Conservation (phyloP, 2,113 vertebrate species). For the Probosciger aterrimus region DNA sequence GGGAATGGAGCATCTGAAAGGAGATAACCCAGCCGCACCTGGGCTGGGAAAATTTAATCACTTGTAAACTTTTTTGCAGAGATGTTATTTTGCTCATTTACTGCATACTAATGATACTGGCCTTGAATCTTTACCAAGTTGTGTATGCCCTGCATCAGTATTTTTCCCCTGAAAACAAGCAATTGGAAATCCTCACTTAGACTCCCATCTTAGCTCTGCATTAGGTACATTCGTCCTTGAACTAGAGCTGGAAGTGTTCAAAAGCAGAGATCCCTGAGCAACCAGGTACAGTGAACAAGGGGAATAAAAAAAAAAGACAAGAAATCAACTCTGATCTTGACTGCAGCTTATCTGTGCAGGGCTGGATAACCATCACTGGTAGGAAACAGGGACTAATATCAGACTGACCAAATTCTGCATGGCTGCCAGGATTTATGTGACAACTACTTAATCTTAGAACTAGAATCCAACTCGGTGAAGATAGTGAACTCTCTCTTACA, state of each 20-base stretch:
- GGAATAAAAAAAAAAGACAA: background rate
- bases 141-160: too few relatives aligned
- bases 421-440: fast-evolving
- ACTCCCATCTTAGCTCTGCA: background rate
- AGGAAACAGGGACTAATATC: background rate
- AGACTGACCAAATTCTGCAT: too few relatives aligned
- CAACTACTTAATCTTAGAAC: fast-evolving
- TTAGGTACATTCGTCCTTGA: too few relatives aligned
- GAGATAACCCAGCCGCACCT: background rate
- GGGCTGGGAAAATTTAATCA: background rate
- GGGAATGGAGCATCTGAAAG: background rate
- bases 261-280: background rate
- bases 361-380: background rate
- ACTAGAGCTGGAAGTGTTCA: background rate
- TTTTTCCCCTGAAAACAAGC: background rate
- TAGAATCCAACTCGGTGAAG: fast-evolving
- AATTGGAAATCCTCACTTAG: background rate
- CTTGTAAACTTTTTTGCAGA: background rate
- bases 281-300: background rate
- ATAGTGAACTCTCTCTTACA: background rate
- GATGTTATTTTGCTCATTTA: background rate
- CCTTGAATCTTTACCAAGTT: background rate
- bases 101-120: fast-evolving
- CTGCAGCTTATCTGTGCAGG: background rate
- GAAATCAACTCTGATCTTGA: background rate